phyloP scores from a whole-genome alignment of 1,140 invertebrate species.

The Arion vulgaris region DNA sequence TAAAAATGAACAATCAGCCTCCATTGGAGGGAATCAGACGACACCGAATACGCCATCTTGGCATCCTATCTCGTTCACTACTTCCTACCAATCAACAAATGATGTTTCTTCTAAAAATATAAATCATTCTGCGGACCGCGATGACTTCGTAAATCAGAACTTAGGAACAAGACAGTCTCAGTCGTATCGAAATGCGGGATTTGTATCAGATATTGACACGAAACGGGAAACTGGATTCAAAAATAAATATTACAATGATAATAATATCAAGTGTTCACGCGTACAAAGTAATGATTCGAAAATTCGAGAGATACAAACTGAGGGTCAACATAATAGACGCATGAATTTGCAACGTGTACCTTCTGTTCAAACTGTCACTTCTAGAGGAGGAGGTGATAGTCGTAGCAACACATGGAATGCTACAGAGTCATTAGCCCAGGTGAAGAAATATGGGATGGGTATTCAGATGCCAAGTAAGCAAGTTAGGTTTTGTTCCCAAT shows the following conservation, averaged over 20 bases:
- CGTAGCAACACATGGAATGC: no score
- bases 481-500: not conserved
- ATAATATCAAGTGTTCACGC: not conserved
- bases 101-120: not conserved
- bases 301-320: not conserved
- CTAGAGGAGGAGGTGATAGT: not conserved
- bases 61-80: not conserved
- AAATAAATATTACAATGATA: not conserved
- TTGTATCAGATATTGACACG: not conserved
- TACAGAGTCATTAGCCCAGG: not conserved
- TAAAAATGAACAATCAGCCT: not conserved
- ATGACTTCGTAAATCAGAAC: not conserved
- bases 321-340: not conserved
- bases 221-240: not conserved
- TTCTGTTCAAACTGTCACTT: not conserved
- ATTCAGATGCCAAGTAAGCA: not conserved
- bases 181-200: not conserved
- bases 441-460: not conserved
- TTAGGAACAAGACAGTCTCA: not conserved
- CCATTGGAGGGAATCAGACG: not conserved
- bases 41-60: not conserved
- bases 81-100: not conserved
- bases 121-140: not conserved
- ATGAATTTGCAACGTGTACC: not conserved
- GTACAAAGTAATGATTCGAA: not conserved